Evolutionary conservation across 2,888 invertebrate species (phyloP).

Genomic region (Dolomedes plantarius): DNA sequence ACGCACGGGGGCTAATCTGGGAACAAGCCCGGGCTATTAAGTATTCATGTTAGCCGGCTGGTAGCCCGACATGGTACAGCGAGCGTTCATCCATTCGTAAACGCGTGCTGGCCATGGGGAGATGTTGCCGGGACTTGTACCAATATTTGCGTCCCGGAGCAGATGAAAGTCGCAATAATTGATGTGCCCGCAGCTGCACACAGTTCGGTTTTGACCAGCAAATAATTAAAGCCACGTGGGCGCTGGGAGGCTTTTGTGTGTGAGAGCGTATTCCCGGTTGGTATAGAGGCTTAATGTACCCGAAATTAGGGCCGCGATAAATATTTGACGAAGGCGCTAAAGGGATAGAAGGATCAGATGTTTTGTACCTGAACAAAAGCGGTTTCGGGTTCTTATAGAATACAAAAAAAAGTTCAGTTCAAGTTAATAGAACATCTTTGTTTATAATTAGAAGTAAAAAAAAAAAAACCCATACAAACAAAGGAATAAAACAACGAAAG

Average conservation of each 20-base stretch:
- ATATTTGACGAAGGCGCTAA: background rate
- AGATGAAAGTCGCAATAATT: background rate
- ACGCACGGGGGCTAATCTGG: constrained; percentile 31
- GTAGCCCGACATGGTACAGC: constrained; percentile 37
- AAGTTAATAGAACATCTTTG: no score
- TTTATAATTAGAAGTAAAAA: no score
- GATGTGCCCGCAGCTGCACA: background rate
- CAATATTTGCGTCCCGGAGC: background rate
- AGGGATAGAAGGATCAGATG: no score
- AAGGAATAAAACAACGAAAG: no score
- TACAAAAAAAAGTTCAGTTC: no score
- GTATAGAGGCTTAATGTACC: background rate
- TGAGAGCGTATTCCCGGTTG: background rate
- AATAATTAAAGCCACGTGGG: background rate
- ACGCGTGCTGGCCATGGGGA: no score
- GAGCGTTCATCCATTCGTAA: background rate
- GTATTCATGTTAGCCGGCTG: constrained; percentile 27
- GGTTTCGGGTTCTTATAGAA: no score
- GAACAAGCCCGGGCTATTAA: constrained; percentile 26
- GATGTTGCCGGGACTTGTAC: background rate
- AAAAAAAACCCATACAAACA: no score
- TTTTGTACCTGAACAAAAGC: no score
- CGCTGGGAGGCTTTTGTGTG: background rate
- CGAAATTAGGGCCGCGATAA: background rate
- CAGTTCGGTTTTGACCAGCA: background rate